These are phyloP conservation scores for Boleophthalmus pectinirostris DNA, from an alignment of 2,113 vertebrate genomes.

Conservation along the genomic window DNA sequence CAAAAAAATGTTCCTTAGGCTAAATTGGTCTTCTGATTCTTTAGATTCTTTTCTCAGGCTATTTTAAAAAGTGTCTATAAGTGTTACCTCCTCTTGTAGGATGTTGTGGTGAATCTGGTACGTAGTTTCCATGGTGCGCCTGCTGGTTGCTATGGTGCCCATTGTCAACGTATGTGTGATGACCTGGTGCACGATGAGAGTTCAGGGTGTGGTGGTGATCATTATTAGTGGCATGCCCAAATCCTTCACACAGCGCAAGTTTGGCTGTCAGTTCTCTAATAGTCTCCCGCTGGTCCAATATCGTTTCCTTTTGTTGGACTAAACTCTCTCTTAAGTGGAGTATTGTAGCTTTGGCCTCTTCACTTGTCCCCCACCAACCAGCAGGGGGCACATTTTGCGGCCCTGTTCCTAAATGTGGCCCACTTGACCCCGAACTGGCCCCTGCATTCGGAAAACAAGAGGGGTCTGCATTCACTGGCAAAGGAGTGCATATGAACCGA, in stretches of 20 bases:
- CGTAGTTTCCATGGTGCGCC: conserved; percentile 61
- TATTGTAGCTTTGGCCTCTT: conserved; percentile 81
- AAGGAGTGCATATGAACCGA: conserved; percentile 81
- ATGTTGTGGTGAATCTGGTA: conserved; percentile 59
- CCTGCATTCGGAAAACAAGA: conserved; percentile 68
- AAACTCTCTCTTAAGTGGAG: conserved; percentile 82
- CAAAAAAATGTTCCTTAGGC: too few relatives aligned
- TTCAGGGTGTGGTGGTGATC: conserved; percentile 41
- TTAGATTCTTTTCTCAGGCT: too few relatives aligned
- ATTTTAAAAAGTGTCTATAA: too few relatives aligned
- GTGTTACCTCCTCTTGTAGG: conserved; percentile 21
- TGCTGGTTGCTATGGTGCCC: conserved; percentile 54
- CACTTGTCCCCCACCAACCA: conserved; percentile 76
- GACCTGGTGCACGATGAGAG: conserved; percentile 41
- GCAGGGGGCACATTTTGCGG: conserved; percentile 53
- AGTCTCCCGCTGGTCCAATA: conserved; percentile 82
- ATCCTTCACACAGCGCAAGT: conserved; percentile 78
- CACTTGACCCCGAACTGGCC: conserved; percentile 23
- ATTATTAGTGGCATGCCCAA: conserved; percentile 54
- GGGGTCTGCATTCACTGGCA: conserved; percentile 78
- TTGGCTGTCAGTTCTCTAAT: conserved; percentile 83
- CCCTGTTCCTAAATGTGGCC: conserved; percentile 18
- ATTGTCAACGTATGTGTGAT: conserved; percentile 37
- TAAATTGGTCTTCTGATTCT: too few relatives aligned
- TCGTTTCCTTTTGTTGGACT: conserved; percentile 83